Conservation (phyloP, 2,113 vertebrate genomes). For the Procavia capensis region DNA sequence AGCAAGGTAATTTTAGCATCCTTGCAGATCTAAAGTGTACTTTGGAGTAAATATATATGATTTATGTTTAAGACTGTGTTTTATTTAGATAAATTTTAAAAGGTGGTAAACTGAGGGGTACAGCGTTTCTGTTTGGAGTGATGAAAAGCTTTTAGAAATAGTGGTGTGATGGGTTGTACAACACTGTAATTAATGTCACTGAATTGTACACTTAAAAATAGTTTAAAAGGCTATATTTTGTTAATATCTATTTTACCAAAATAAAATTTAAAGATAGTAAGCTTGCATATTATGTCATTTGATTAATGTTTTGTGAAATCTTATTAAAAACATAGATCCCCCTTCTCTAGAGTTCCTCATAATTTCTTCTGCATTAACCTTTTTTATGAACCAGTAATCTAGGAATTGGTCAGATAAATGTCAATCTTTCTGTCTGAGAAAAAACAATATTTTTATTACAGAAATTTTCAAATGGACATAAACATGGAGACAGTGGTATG, state of each 20-base stretch:
- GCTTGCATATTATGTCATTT: neutral
- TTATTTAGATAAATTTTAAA: constrained; percentile 22
- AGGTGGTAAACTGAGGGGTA: neutral
- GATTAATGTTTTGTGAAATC: constrained; percentile 14
- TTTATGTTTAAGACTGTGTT: neutral
- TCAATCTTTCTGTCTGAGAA: constrained; percentile 31
- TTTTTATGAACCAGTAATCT: constrained; percentile 2
- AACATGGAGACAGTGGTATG: neutral
- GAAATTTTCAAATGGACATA: neutral
- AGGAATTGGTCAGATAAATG: constrained; percentile 7
- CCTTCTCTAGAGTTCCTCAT: neutral
- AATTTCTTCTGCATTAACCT: neutral
- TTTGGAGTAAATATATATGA: neutral
- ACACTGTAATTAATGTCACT: neutral
- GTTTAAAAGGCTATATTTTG: neutral
- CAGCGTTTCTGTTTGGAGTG: neutral
- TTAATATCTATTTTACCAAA: neutral
- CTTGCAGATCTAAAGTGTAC: neutral
- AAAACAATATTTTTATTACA: neutral
- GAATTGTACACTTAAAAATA: neutral
- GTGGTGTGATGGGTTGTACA: neutral
- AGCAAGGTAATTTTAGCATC: neutral
- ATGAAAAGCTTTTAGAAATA: neutral
- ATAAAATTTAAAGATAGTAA: neutral
- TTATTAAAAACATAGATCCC: neutral